Percentiles rank a stretch among this genome's conserved stretches.
Conservation (phyloP, 2,888 invertebrate species). For the Melinaea marsaeus region DNA sequence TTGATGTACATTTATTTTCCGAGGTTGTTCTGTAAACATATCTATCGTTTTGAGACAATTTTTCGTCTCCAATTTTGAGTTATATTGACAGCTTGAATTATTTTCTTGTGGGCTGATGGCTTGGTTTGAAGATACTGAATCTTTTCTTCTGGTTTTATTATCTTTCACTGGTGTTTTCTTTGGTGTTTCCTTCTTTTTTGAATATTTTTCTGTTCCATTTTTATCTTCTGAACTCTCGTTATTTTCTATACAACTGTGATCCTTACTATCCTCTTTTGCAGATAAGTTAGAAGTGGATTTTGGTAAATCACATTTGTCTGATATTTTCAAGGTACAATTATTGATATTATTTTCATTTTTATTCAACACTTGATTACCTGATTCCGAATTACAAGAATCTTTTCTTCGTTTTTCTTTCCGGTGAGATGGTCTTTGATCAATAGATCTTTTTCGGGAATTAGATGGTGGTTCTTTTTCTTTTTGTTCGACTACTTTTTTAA, state of each 20-base stretch:
- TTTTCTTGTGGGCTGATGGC: conserved; percentile 55
- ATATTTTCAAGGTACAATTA: conserved; percentile 42
- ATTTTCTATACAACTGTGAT: conserved; percentile 37
- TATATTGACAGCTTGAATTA: conserved; percentile 38
- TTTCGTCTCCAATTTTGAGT: conserved; percentile 52
- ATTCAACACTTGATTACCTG: conserved; percentile 41
- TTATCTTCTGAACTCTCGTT: conserved; percentile 45
- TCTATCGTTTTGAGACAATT: conserved; percentile 60
- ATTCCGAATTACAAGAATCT: conserved; percentile 43
- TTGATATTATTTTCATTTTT: conserved; percentile 44
- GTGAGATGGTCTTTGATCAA: conserved; percentile 65
- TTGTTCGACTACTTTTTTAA: conserved; percentile 36
- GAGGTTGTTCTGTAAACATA: conserved; percentile 60
- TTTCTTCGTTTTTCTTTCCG: conserved; percentile 73
- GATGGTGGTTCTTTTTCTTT: conserved; percentile 40
- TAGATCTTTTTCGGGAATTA: conserved; percentile 60
- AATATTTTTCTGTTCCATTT: conserved; percentile 62
- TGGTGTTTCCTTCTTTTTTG: conserved; percentile 58
- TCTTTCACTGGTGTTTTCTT: conserved; percentile 45
- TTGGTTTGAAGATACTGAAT: conserved; percentile 51
- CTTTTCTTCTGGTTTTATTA: conserved; percentile 44
- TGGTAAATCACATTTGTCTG: conserved; percentile 46
- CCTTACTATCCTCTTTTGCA: conserved; percentile 41
- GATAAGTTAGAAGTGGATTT: conserved; percentile 50
- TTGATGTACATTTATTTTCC: conserved; percentile 50